Evolutionary conservation across 2,888 invertebrate species (phyloP).

Genomic region (Cremastinae sp.): DNA sequence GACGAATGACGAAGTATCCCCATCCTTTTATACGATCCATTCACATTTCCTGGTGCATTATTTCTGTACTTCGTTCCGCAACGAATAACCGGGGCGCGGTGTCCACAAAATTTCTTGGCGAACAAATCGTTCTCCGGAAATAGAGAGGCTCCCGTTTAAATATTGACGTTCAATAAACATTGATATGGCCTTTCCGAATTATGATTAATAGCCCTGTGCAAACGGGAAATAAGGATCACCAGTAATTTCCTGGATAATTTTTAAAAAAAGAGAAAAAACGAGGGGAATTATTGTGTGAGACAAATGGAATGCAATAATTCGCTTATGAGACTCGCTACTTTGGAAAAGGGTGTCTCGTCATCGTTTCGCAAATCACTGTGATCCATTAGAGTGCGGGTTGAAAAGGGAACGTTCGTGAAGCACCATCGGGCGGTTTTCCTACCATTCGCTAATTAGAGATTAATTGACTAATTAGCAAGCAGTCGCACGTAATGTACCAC

Average conservation of each 20-base stretch:
- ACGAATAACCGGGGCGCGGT: neutral
- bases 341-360: slow-evolving; percentile 3
- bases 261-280: neutral
- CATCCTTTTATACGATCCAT: slow-evolving; percentile 15
- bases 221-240: too few species aligned
- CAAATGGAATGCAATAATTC: neutral
- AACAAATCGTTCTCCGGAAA: slow-evolving; percentile 9
- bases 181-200: too few species aligned
- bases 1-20: slow-evolving; percentile 23
- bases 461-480: slow-evolving; percentile 69
- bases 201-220: too few species aligned
- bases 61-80: neutral
- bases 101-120: too few species aligned
- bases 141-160: neutral
- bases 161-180: too few species aligned
- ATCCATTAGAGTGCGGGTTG: slow-evolving; percentile 20
- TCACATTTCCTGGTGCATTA: slow-evolving; percentile 13
- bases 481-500: slow-evolving; percentile 56
- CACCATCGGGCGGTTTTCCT: slow-evolving; percentile 14
- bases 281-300: neutral
- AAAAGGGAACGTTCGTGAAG: slow-evolving; percentile 3
- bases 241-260: neutral
- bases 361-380: slow-evolving; percentile 5
- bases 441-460: slow-evolving; percentile 57
- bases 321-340: slow-evolving; percentile 17